phyloP scores from a whole-genome alignment of 2,797 vertebrate genomes.

The Crypturellus tataupa region DNA sequence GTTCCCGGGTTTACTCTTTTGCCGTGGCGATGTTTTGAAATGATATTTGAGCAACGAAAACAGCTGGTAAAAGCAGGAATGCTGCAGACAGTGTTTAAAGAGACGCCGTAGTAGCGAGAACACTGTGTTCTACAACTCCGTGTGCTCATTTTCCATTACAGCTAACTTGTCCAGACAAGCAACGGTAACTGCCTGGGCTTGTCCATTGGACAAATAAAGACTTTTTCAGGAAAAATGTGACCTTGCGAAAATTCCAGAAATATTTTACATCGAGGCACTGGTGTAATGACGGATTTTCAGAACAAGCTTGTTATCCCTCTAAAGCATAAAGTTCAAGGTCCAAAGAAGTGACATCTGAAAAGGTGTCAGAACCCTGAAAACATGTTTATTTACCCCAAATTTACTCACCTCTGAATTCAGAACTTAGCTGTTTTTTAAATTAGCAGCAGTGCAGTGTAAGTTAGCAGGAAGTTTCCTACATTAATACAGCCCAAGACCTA shows the following conservation, averaged over 20 bases:
- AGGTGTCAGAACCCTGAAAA: not conserved
- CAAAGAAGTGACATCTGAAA: not conserved
- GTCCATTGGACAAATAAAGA: not conserved
- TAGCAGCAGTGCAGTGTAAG: not conserved
- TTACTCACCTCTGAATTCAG: not conserved
- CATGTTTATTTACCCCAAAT: rapidly evolving
- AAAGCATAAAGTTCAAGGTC: conserved; percentile 42
- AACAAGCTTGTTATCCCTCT: not conserved
- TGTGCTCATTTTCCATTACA: conserved; percentile 57
- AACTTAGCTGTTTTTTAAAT: too few relatives aligned
- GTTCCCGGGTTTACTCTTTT: not conserved
- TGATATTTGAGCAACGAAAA: not conserved
- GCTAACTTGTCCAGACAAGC: conserved; percentile 62
- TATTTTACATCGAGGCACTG: not conserved
- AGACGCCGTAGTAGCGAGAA: not conserved
- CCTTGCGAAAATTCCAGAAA: conserved; percentile 51
- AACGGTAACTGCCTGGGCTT: conserved; percentile 58
- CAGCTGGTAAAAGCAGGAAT: not conserved
- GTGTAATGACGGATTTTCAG: not conserved
- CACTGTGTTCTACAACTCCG: not conserved
- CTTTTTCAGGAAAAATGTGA: not conserved
- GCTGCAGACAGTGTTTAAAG: not conserved
- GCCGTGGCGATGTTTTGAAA: not conserved
- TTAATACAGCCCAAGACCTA: not conserved
- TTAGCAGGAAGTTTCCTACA: not conserved